Evolutionary conservation across 1,140 invertebrate genomes (phyloP).

Genomic region (Steinernema feltiae): DNA sequence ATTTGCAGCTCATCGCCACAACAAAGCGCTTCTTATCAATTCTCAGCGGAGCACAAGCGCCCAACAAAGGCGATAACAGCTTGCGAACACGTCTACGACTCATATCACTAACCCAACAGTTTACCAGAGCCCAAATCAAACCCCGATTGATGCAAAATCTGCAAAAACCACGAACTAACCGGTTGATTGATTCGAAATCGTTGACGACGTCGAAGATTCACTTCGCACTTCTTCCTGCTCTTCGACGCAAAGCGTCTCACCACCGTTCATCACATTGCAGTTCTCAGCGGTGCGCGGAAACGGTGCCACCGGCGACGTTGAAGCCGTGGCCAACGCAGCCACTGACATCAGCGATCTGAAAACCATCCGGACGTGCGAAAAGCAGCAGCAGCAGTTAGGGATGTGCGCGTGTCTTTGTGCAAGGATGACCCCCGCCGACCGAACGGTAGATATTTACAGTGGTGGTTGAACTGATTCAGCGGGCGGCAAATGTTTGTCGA

Average conservation of each 20-base stretch:
- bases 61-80: too few species aligned
- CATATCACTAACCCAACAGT: too few species aligned
- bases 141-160: too few species aligned
- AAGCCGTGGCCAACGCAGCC: background rate
- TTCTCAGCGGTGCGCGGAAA: background rate
- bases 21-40: too few species aligned
- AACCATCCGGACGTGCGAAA: background rate
- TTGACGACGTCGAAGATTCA: background rate
- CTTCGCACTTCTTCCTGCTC: background rate
- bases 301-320: background rate
- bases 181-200: background rate
- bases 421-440: background rate
- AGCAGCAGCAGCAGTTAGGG: background rate
- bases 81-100: too few species aligned
- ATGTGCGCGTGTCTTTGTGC: background rate
- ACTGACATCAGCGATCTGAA: conserved; percentile 9
- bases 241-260: background rate
- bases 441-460: background rate
- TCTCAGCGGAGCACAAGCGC: too few species aligned
- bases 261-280: background rate
- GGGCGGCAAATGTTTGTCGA: background rate
- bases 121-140: too few species aligned
- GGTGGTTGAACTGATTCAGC: background rate
- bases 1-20: too few species aligned
- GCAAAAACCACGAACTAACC: background rate